Evolutionary conservation across 2,113 vertebrate genomes (phyloP).

Genomic region (Calypte anna): DNA sequence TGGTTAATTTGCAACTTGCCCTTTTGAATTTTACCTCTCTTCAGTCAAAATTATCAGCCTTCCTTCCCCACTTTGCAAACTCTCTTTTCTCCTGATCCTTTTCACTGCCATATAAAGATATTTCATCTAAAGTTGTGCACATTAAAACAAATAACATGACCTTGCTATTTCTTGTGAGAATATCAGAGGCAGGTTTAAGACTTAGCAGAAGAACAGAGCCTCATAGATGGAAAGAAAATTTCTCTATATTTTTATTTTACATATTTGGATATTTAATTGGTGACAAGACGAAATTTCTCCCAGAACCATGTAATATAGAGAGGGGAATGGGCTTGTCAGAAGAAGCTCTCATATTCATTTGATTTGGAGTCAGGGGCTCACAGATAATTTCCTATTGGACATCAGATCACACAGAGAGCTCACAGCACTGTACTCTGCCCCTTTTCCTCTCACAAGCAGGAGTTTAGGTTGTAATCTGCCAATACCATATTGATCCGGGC

Average conservation of each 20-base stretch:
- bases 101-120: background rate
- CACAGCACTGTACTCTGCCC: background rate
- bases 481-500: background rate
- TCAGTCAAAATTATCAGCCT: background rate
- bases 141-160: background rate
- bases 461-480: background rate
- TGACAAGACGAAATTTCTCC: background rate
- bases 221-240: background rate
- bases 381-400: background rate
- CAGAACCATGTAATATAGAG: rapidly evolving
- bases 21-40: background rate
- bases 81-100: background rate
- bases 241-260: background rate
- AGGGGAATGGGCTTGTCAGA: background rate
- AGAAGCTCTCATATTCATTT: background rate
- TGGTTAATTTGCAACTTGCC: background rate
- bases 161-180: background rate
- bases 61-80: background rate
- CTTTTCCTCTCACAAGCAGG: background rate
- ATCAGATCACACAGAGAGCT: background rate
- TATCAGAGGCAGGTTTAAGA: background rate
- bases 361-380: background rate
- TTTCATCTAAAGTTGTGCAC: background rate
- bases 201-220: background rate
- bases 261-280: background rate